Percentiles rank a stretch among this genome's conserved stretches.
phyloP scores from a whole-genome alignment of 2,888 invertebrate genomes.

The Rhamnusium bicolor region DNA sequence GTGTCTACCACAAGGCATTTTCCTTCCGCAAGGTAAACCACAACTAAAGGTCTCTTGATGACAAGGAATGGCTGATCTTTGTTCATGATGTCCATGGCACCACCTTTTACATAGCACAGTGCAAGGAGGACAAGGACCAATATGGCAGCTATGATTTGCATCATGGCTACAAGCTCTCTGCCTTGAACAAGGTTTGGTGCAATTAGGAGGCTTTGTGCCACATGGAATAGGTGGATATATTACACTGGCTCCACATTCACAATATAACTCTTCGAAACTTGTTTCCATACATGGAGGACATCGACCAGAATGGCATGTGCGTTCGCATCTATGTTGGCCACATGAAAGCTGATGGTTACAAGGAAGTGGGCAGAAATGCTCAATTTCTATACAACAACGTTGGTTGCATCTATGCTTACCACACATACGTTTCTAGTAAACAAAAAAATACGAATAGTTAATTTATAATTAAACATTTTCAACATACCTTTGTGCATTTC shows the following conservation, averaged over 20 bases:
- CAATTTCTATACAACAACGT: conserved; percentile 88
- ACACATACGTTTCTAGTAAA: conserved; percentile 81
- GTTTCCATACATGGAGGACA: conserved; percentile 86
- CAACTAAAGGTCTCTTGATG: conserved; percentile 91
- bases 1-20: conserved; percentile 87
- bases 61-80: conserved; percentile 91
- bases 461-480: neutral
- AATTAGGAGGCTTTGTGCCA: conserved; percentile 89
- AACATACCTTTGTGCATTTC: conserved; percentile 86
- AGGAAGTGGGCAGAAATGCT: conserved; percentile 88
- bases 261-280: conserved; percentile 90
- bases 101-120: conserved; percentile 88
- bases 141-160: conserved; percentile 90
- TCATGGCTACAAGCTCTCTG: conserved; percentile 86
- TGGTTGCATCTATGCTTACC: conserved; percentile 93
- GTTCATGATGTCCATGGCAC: conserved; percentile 79
- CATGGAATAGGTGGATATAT: conserved; percentile 94
- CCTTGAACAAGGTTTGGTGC: conserved; percentile 84
- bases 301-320: conserved; percentile 91
- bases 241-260: conserved; percentile 91
- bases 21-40: conserved; percentile 88
- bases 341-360: conserved; percentile 90
- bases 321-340: conserved; percentile 90
- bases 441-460: conserved; percentile 13
- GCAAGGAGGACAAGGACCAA: conserved; percentile 86